A percentile compares a stretch with the other conserved stretches of the same genome.
Conservation (phyloP, 2,888 invertebrate genomes). For the Melanchra persicariae region DNA sequence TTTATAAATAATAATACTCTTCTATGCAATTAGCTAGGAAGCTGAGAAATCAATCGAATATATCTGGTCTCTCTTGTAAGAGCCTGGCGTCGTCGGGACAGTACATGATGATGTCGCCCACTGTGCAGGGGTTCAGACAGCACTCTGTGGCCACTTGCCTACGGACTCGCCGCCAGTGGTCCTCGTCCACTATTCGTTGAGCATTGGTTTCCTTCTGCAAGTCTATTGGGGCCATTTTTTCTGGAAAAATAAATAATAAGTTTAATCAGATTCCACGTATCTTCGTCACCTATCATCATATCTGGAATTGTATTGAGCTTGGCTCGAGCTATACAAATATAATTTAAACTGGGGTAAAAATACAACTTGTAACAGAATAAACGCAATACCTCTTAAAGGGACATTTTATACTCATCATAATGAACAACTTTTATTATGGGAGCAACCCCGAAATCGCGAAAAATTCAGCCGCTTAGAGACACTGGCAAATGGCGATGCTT, state of each 20-base stretch:
- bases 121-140: conserved; percentile 80
- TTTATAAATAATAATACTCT: conserved; percentile 73
- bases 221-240: conserved; percentile 79
- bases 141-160: conserved; percentile 84
- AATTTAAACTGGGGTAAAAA: too few species aligned
- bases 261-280: background rate
- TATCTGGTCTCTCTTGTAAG: conserved; percentile 78
- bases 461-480: too few species aligned
- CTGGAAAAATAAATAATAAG: conserved; percentile 67
- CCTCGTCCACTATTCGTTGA: conserved; percentile 69
- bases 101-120: conserved; percentile 82
- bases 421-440: too few species aligned
- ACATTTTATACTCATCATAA: too few species aligned
- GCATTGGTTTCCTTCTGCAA: conserved; percentile 73
- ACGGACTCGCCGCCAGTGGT: conserved; percentile 77
- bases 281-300: too few species aligned
- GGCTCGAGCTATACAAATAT: too few species aligned
- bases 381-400: too few species aligned
- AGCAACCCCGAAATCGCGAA: too few species aligned
- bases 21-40: conserved; percentile 52
- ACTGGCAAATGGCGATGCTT: too few species aligned
- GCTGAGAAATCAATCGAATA: conserved; percentile 72
- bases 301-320: too few species aligned
- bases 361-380: too few species aligned
- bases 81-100: conserved; percentile 81